Conservation (phyloP, 2,113 vertebrate species). For the Struthidea cinerea region DNA sequence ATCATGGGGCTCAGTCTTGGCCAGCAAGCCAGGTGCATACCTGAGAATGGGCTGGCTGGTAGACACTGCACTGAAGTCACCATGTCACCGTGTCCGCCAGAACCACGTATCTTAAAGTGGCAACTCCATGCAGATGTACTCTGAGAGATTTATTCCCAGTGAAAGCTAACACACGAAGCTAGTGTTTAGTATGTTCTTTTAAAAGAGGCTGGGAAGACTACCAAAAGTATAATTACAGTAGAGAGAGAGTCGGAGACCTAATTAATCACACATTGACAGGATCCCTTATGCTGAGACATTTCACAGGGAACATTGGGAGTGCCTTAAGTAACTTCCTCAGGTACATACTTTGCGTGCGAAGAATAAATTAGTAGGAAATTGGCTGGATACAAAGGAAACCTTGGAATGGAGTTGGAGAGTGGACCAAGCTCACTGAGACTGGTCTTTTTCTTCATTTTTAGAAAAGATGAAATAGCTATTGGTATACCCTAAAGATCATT, state of each 20-base stretch:
- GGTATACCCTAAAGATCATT: not conserved
- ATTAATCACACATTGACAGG: constrained; percentile 37
- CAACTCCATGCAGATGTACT: not conserved
- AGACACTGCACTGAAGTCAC: not conserved
- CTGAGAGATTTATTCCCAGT: not conserved
- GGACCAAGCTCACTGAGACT: not conserved
- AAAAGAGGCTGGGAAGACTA: not conserved
- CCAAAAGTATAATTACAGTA: constrained; percentile 32
- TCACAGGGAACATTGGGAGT: not conserved
- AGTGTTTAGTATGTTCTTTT: not conserved
- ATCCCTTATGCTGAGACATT: not conserved
- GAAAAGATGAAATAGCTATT: not conserved
- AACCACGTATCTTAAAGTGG: not conserved
- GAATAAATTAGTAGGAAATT: not conserved
- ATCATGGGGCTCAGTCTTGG: not conserved
- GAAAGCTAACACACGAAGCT: not conserved
- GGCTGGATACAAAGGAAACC: not conserved
- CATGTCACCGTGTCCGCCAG: accelerated
- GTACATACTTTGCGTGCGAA: not conserved
- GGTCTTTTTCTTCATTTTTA: not conserved
- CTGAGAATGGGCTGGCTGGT: not conserved
- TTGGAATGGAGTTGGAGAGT: not conserved
- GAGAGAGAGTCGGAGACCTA: not conserved
- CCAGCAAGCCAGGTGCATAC: not conserved
- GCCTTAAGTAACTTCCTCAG: not conserved